Evolutionary conservation across 2,113 vertebrate species (phyloP).

Genomic region (Saguinus imperator): DNA sequence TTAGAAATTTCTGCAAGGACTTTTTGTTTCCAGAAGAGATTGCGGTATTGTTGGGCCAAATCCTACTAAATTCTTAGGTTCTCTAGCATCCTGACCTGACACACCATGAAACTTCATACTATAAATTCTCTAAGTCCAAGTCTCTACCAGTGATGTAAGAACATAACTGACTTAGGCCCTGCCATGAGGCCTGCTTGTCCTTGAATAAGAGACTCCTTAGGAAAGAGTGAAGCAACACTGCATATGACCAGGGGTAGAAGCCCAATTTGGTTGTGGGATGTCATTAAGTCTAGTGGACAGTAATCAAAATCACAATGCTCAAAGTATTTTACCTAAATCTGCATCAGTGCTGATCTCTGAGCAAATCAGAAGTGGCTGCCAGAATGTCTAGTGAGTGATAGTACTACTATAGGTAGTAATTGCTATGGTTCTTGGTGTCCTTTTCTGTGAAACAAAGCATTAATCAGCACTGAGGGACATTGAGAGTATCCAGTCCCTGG

Average conservation of each 20-base stretch:
- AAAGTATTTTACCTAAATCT: constrained; percentile 22
- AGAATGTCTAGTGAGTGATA: background rate
- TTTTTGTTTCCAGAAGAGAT: background rate
- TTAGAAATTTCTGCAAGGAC: background rate
- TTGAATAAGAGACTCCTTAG: background rate
- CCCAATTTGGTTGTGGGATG: background rate
- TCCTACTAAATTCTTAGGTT: background rate
- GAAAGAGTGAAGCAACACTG: background rate
- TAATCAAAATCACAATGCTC: constrained; percentile 28
- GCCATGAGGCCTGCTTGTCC: background rate
- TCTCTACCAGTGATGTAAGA: background rate
- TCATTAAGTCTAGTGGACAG: background rate
- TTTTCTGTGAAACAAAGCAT: background rate
- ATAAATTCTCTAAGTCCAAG: background rate
- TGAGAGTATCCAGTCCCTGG: background rate
- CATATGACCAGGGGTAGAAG: background rate
- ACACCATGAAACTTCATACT: background rate
- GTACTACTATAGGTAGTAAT: background rate
- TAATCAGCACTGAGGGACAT: background rate
- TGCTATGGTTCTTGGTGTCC: background rate
- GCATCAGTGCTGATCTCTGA: background rate
- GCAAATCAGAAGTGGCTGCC: background rate
- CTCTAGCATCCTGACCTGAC: constrained; percentile 18
- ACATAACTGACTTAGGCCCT: background rate
- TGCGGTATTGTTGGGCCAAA: background rate